A percentile compares a stretch with the other conserved stretches of the same genome.
These are phyloP conservation scores for Dasypogon diadema DNA, from an alignment of 2,888 invertebrate species.

Conservation along the genomic window DNA sequence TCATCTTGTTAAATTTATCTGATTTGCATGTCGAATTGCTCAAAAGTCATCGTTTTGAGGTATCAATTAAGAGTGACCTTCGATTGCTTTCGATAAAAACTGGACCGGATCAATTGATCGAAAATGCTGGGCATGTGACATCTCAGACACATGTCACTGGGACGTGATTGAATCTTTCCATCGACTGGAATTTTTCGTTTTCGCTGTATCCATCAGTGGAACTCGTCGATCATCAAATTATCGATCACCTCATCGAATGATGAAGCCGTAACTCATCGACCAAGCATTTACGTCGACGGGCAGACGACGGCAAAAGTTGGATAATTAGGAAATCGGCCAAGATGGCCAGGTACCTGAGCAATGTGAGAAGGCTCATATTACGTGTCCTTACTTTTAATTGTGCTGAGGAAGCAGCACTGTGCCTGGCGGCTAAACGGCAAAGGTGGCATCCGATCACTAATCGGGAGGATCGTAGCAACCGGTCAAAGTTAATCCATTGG, in stretches of 20 bases:
- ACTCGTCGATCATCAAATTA: slow-evolving; percentile 39
- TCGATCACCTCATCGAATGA: slow-evolving; percentile 31
- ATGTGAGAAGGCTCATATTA: slow-evolving; percentile 15
- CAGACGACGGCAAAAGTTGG: background rate
- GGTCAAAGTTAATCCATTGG: slow-evolving; percentile 15
- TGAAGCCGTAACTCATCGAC: slow-evolving; percentile 47
- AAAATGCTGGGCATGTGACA: slow-evolving; percentile 36
- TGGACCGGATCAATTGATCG: slow-evolving; percentile 30
- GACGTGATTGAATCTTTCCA: slow-evolving; percentile 49
- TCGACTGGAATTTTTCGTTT: slow-evolving; percentile 45
- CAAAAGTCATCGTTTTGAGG: slow-evolving; percentile 12
- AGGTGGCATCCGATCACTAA: slow-evolving; percentile 23
- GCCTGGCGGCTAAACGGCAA: slow-evolving; percentile 15
- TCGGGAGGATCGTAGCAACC: background rate
- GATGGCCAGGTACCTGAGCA: background rate
- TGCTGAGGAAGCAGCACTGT: background rate
- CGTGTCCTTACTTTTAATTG: slow-evolving; percentile 43
- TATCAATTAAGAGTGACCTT: slow-evolving; percentile 42
- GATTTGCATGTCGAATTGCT: slow-evolving; percentile 17
- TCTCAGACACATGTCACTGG: slow-evolving; percentile 39
- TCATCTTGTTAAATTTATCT: slow-evolving; percentile 39
- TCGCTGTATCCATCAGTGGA: background rate
- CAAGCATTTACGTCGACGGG: background rate
- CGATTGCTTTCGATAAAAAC: slow-evolving; percentile 37
- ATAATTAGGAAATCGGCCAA: slow-evolving; percentile 30